A percentile compares a stretch with the other conserved stretches of the same genome.
phyloP scores from a whole-genome alignment of 2,113 vertebrate species.

The Hippocampus mohnikei region DNA sequence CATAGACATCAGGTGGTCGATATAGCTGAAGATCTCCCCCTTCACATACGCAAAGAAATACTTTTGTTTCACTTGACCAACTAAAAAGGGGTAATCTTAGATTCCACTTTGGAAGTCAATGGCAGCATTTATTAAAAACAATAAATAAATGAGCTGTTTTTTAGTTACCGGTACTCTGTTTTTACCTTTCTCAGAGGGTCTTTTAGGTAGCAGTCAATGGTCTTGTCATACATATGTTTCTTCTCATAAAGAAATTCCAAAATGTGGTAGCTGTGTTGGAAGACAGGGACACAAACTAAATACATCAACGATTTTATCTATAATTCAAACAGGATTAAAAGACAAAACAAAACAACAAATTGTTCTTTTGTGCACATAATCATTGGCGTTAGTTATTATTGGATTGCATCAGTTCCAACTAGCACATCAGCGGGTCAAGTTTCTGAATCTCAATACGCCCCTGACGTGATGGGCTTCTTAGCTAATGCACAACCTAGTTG shows the following conservation, averaged over 20 bases:
- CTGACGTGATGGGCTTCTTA: not conserved
- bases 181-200: conserved; percentile 87
- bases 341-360: too few relatives aligned
- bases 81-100: not conserved
- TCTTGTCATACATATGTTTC: conserved; percentile 85
- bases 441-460: not conserved
- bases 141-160: too few relatives aligned
- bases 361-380: too few relatives aligned
- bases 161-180: too few relatives aligned
- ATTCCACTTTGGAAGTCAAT: not conserved
- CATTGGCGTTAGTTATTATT: not conserved
- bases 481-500: not conserved
- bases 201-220: conserved; percentile 89
- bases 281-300: not conserved
- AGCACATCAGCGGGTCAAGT: not conserved
- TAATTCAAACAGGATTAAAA: not conserved
- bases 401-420: not conserved
- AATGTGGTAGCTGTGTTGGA: conserved; percentile 84
- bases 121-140: not conserved
- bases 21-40: conserved; percentile 91
- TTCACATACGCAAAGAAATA: conserved; percentile 37
- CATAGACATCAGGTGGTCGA: conserved; percentile 92
- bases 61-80: not conserved
- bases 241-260: conserved; percentile 97
- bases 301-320: not conserved